Conservation (phyloP, 1,140 invertebrate species). For the Drosophila pachea region DNA sequence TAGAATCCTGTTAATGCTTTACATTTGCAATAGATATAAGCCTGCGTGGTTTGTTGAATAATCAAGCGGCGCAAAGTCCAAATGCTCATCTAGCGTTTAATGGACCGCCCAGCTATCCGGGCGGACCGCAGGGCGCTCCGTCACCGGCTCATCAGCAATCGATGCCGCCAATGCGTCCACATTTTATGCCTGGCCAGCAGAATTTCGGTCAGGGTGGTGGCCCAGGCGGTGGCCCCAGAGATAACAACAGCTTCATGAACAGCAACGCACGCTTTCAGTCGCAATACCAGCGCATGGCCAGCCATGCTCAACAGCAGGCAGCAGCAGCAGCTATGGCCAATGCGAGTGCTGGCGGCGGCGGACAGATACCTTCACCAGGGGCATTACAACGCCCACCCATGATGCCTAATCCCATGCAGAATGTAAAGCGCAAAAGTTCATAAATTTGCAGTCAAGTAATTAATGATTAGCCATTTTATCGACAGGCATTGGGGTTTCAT, state of each 20-base stretch:
- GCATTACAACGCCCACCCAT: slow-evolving; percentile 70
- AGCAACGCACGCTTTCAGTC: slow-evolving; percentile 74
- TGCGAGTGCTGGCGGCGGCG: slow-evolving; percentile 54
- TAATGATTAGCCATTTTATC: neutral
- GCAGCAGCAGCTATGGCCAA: slow-evolving; percentile 71
- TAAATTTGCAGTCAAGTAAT: neutral
- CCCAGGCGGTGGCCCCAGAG: slow-evolving; percentile 68
- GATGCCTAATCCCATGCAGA: slow-evolving; percentile 77
- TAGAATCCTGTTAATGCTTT: neutral
- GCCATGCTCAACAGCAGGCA: slow-evolving; percentile 72
- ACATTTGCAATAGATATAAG: slow-evolving; percentile 65
- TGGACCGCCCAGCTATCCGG: slow-evolving; percentile 75
- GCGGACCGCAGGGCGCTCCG: slow-evolving; percentile 71
- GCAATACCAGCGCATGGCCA: slow-evolving; percentile 77
- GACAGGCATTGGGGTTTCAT: slow-evolving; percentile 78
- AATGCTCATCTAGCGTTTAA: slow-evolving; percentile 75
- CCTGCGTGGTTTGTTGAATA: slow-evolving; percentile 75
- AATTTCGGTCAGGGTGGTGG: slow-evolving; percentile 69
- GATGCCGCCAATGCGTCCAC: slow-evolving; percentile 73
- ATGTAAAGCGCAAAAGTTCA: slow-evolving; percentile 51
- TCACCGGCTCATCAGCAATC: slow-evolving; percentile 75
- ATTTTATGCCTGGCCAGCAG: slow-evolving; percentile 76
- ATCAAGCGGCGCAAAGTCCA: slow-evolving; percentile 77
- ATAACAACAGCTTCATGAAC: slow-evolving; percentile 67
- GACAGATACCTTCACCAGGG: slow-evolving; percentile 73